phyloP scores from a whole-genome alignment of 2,113 vertebrate species.

The rat (Rattus norvegicus) region GRCr8 NC_086027.1:51809001-51809500 shows the following conservation, averaged over 20 bases:
- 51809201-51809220: neutral
- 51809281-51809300: neutral
- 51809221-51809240: neutral
- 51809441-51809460: neutral
- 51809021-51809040: neutral
- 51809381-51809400: neutral
- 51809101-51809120: neutral
- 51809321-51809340: neutral
- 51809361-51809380: neutral
- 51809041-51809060: neutral
- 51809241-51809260: neutral
- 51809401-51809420: neutral
- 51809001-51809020: neutral
- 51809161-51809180: neutral
- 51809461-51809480: neutral
- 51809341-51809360: neutral
- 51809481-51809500: neutral
- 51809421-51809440: neutral
- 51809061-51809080: neutral
- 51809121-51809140: neutral
- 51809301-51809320: neutral
- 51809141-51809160: slow-evolving; percentile 29
- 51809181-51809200: neutral
- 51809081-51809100: neutral
- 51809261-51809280: neutral